A percentile compares a stretch with the other conserved stretches of the same genome.
Evolutionary conservation across 2,888 invertebrate species (phyloP).

Genomic region (Ichneumon xanthorius): DNA sequence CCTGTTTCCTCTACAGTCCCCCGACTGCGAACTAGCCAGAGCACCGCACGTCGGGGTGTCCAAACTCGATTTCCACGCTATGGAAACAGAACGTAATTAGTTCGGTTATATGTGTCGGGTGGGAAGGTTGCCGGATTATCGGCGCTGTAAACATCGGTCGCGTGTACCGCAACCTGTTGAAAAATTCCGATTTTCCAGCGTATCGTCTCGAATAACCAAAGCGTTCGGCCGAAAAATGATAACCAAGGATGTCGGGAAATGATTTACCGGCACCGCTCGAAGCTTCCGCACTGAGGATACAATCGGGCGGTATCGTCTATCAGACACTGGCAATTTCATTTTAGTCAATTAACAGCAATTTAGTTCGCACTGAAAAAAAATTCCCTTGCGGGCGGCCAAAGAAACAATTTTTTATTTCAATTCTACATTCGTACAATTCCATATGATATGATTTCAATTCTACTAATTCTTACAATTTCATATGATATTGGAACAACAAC

Average conservation of each 20-base stretch:
- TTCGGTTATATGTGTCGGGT: conserved; percentile 35
- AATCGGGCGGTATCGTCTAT: not conserved
- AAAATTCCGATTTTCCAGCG: conserved; percentile 8
- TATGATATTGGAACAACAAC: too few relatives aligned
- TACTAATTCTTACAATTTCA: too few relatives aligned
- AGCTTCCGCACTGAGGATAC: not conserved
- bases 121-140: not conserved
- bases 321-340: not conserved
- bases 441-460: too few relatives aligned
- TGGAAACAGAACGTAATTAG: conserved; percentile 65
- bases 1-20: conserved; percentile 19
- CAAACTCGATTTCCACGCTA: conserved; percentile 62
- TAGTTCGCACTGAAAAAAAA: not conserved
- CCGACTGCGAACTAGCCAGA: conserved; percentile 21
- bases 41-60: conserved; percentile 37
- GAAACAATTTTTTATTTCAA: too few relatives aligned
- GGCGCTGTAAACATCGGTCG: not conserved
- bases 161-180: conserved; percentile 48
- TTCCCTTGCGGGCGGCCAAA: too few relatives aligned
- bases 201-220: not conserved
- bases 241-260: too few relatives aligned
- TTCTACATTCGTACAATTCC: too few relatives aligned
- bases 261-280: too few relatives aligned
- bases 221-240: not conserved
- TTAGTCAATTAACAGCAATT: conserved; percentile 35